These are phyloP conservation scores for Zaprionus obscuricornis DNA, from an alignment of 2,888 invertebrate genomes.

Conservation along the genomic window DNA sequence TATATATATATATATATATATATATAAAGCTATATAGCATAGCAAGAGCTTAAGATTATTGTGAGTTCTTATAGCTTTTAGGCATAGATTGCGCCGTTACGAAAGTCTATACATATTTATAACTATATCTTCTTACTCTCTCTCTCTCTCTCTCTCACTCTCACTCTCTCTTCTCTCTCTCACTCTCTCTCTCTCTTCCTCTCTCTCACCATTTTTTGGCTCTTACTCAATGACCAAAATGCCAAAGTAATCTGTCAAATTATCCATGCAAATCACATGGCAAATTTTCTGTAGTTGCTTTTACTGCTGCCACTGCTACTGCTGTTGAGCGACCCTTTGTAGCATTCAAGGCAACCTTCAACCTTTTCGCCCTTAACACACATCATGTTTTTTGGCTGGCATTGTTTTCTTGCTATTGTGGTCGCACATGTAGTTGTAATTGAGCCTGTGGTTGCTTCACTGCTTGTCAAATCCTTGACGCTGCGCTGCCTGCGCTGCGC, in stretches of 20 bases:
- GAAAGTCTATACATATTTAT: too few relatives aligned
- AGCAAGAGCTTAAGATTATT: too few relatives aligned
- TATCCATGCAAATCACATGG: slow-evolving; percentile 74
- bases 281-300: slow-evolving; percentile 28
- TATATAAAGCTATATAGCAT: too few relatives aligned
- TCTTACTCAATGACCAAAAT: not conserved
- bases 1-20: too few relatives aligned
- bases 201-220: not conserved
- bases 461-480: slow-evolving; percentile 25
- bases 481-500: slow-evolving; percentile 1
- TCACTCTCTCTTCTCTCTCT: not conserved
- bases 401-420: slow-evolving; percentile 6
- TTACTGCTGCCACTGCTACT: slow-evolving; percentile 8
- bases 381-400: slow-evolving; percentile 8
- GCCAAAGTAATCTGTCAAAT: slow-evolving; percentile 77
- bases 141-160: too few relatives aligned
- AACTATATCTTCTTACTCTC: too few relatives aligned
- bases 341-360: slow-evolving; percentile 2
- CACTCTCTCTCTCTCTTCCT: not conserved
- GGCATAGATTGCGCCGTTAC: too few relatives aligned
- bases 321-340: not conserved
- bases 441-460: slow-evolving; percentile 53
- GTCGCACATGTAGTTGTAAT: slow-evolving; percentile 48
- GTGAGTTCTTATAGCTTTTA: too few relatives aligned
- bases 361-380: not conserved